Evolutionary conservation across 92 coral and sea anemone species (phyloP), one percentile per base, ranked within the genome.

Genomic region (Muricea muricata): DNA sequence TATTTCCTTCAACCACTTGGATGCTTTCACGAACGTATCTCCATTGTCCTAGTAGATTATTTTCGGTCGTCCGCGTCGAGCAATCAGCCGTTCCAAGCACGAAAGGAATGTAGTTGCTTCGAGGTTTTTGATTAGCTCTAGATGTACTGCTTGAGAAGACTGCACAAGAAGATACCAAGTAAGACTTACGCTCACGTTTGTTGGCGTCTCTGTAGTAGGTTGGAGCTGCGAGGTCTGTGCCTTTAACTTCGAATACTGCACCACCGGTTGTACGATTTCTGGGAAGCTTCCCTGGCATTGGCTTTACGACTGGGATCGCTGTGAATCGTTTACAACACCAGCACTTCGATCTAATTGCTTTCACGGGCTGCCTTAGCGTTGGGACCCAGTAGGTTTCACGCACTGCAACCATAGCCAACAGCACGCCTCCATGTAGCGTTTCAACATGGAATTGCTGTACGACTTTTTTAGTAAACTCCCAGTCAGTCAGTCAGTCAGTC

Each of bases 281-380:
- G 35, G 92, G 83, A 40, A 80, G 79, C 42, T 61, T 85, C 45
- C 91, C 91, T n/a, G 91, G 82, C 89, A 82, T 55, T 52, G 92
- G 92, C 41, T 48, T 68, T 84, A 84, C 85, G 72, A 88, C 21
- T 25, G 89, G 86, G 39, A 0, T 31, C 1, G 34, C 79, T 84
- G 85, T 77, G 73, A 88, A 88, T 4, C 82, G 85, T 75, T 88
- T 88, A 68, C 89, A 78, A 55, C 89, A 85, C 91, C 91, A 84
- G 24, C 91, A 84, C 20, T 85, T 85, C 41, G 85, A 84, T 50
- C 91, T 24, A 24, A 84, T 66, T 29, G 88, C 37, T 82, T 84
- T 88, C 45, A 88, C 92, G 37, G 84, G 75, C 34, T 71, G 73
- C 85, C 88, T 81, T 60, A 89, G 83, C 0, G 73, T 84, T 28